Base-by-base conservation (phyloP, 2,113 vertebrate genomes). In the Heterocephalus glaber region DNA sequence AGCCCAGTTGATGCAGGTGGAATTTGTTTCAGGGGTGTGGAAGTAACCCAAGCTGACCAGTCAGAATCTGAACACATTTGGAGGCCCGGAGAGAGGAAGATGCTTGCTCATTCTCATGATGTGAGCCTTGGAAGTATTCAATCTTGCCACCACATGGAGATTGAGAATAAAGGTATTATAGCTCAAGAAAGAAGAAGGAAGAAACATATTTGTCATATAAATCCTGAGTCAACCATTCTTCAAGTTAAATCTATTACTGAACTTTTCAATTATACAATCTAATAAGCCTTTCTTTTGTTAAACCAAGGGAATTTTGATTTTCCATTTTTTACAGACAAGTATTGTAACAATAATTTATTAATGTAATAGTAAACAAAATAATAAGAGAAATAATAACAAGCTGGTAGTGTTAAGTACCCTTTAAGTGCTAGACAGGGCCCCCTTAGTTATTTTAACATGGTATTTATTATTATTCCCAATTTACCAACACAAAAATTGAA, bases 401-500 rank as follows among this genome's bases (percentile, higher is more conserved):
- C 60, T 81, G 35, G 49, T 44, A 82, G 1, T 24, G 3, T 33
- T 17, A 2, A 79, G 3, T 85, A 12, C 19, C n/a, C 33, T 77
- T 72, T 70, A 81, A 81, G 54, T n/a, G 9, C 4, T 74, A 84
- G 35, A 84, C 7, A 33, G 2, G 10, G 14, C 60, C 35, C 1
- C 89, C 60, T 72, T 58, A 61, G 44, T 96, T 83, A 89, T 82
- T 82, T 86, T 33, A 86, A 14, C 33, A 86, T 56, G 83, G 6
- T 19, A 68, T 56, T 28, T 74, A 61, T 60, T 88, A 38, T n/a
- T 77, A 88, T 91, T 92, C 38, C 12, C 41, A 68, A 38, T 93
- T 93, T 82, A 91, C n/a, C 86, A 93, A 56, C 16, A 82, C 3
- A 79, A 58, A 92, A 81, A 89, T 49, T 68, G 56, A 95, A 41